Evolutionary conservation across 2,113 vertebrate genomes (phyloP), one percentile per base, ranked within the genome.

Genomic region (Gobiocypris rarus): DNA sequence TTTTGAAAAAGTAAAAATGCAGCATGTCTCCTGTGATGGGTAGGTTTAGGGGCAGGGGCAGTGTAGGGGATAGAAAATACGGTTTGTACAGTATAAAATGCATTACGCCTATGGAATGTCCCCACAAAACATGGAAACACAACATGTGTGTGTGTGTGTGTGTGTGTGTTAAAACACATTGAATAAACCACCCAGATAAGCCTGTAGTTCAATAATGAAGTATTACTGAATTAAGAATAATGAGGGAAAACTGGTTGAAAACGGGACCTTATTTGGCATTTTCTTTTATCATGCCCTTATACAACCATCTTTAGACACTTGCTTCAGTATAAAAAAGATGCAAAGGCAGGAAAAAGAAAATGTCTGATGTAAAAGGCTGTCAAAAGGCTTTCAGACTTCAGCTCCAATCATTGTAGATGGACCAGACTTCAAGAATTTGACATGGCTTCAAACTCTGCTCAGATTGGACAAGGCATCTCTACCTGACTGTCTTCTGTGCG

Each of bases 321-420:
- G 43, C 41, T 48, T 50, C 11, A 17, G 70, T 26, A 73, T 15
- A n/a, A 38, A 67, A 71, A 7, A 45, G 13, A 65, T 17, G 34
- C 34, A 22, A 24, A 38, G 5, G 10, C 26, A 52, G 24, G 9
- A 31, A 75, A 75, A 75, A 52, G 26, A 81, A 26, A 19, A 67
- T 38, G 17, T 34, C 63, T 67, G 63, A 67, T 48, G 79, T 22
- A 70, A 70, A 70, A 70, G 26, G 9, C 28, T 81, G 38, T 81
- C 41, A 65, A 69, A 81, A 19, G 43, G 61, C 63, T 69, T 67
- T 65, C 52, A 75, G 45, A 28, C 26, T 28, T 28, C 15, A 52
- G 14, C 9, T 75, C 70, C 15, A 19, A 15, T 75, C 67, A 28
- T 52, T 52, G 3, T 4, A 2, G 41, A 11, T 52, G 45, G 9